A percentile compares a stretch with the other conserved stretches of the same genome.
These are phyloP conservation scores for Amblyopsis hoosieri DNA, from an alignment of 2,797 vertebrate genomes.

Conservation along the genomic window DNA sequence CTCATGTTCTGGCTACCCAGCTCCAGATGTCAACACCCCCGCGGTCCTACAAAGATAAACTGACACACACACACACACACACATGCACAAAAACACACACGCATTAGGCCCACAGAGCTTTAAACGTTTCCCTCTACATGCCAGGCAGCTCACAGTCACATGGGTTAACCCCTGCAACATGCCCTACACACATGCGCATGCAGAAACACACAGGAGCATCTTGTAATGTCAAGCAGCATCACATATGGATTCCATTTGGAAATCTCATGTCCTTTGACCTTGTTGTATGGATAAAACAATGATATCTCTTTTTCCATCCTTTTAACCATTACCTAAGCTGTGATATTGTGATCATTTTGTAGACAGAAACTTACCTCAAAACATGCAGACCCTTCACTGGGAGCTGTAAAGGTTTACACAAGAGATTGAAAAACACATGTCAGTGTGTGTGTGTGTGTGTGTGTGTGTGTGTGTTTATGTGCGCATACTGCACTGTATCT, in stretches of 20 bases:
- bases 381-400: too few relatives aligned
- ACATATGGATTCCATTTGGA: slow-evolving; percentile 21
- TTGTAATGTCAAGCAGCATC: slow-evolving; percentile 15
- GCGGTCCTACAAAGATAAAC: slow-evolving; percentile 35
- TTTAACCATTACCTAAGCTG: not conserved
- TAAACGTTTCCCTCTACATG: not conserved
- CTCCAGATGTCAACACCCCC: slow-evolving; percentile 64
- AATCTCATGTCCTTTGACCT: slow-evolving; percentile 1
- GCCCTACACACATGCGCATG: slow-evolving; percentile 6
- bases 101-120: not conserved
- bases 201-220: slow-evolving; percentile 22
- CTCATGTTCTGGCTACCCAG: slow-evolving; percentile 38
- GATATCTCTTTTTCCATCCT: not conserved
- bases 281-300: not conserved
- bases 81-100: slow-evolving; percentile 13
- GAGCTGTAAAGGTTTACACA: slow-evolving; percentile 36
- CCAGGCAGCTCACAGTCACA: slow-evolving; percentile 8
- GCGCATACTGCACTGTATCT: not conserved
- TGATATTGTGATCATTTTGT: not conserved
- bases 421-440: slow-evolving; percentile 45
- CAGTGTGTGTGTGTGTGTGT: slow-evolving; percentile 20
- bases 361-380: too few relatives aligned
- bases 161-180: not conserved
- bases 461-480: slow-evolving; percentile 23
- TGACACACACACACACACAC: slow-evolving; percentile 33